Evolutionary conservation across 1,140 invertebrate genomes (phyloP), one percentile per base, ranked within the genome.

Genomic region (Nebria ingens): DNA sequence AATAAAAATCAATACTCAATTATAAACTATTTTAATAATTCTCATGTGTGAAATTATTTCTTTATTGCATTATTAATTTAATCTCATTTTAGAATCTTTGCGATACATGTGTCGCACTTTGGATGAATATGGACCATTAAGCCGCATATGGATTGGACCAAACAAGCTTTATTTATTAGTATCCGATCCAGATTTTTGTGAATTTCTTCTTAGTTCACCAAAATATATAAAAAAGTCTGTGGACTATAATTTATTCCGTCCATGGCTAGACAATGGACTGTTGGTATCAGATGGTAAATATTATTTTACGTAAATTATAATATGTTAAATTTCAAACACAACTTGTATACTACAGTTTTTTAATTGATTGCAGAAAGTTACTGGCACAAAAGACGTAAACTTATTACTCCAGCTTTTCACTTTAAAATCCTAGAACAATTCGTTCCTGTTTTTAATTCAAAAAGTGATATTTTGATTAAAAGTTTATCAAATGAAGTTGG

Each of bases 331-430:
- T n/a, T n/a, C n/a, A n/a, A n/a, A n/a, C n/a, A n/a, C n/a, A n/a
- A n/a, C n/a, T n/a, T n/a, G n/a, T n/a, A n/a, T n/a, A n/a, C n/a
- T n/a, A n/a, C n/a, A n/a, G n/a, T n/a, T n/a, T n/a, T n/a, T n/a
- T n/a, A n/a, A n/a, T n/a, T 51, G 2, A 55, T 61, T 62, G 51
- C 58, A 73, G 81, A 82, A 19, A 66, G 68, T 2, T 83, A 83
- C 72, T 89, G 87, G 87, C 74, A 75, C 38, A 64, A 59, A 0
- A 72, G 83, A 53, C 66, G 87, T 11, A 86, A 84, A 68, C 68
- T 87, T 42, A 69, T 93, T 13, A 91, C 89, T 0, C 89, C 89
- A 2, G 83, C 89, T 1, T 92, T 93, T 65, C 89, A 93, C 68
- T 91, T 90, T 64, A 83, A 85, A 63, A 89, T 92, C 52, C 69